Conservation (phyloP, 2,113 vertebrate species). For the Cyprinus carpio region DNA sequence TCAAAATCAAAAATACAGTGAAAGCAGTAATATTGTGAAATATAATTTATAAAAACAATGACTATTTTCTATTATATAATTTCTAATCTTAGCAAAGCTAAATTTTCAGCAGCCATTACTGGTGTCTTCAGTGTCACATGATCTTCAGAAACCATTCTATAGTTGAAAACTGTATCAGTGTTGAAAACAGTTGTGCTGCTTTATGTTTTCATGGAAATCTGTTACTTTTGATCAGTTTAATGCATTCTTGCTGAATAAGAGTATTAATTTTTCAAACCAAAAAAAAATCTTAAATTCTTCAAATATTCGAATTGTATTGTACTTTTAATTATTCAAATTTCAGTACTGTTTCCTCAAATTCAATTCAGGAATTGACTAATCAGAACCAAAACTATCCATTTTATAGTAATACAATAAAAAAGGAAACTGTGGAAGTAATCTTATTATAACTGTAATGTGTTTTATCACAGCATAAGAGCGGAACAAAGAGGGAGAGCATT, state of each 20-base stretch:
- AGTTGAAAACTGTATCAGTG: background rate
- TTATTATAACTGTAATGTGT: slow-evolving; percentile 21
- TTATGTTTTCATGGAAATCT: no score
- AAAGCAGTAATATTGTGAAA: background rate
- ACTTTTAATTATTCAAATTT: background rate
- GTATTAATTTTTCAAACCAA: no score
- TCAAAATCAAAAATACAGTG: background rate
- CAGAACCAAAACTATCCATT: background rate
- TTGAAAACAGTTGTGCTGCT: background rate
- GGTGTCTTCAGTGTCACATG: no score
- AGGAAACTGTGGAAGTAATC: background rate
- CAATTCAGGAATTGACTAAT: background rate
- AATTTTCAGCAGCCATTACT: no score
- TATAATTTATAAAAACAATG: background rate
- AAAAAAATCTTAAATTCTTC: background rate
- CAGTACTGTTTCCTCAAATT: background rate
- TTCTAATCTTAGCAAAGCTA: background rate
- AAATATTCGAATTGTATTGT: background rate
- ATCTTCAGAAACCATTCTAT: no score
- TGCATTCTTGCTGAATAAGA: background rate
- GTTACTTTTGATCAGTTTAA: background rate
- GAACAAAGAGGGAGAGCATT: slow-evolving; percentile 7
- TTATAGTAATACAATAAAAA: background rate
- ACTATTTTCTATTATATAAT: background rate
- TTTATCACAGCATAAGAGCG: slow-evolving; percentile 35